Conservation (phyloP, 2,113 vertebrate species). For the Microcebus ravelobensis region DNA sequence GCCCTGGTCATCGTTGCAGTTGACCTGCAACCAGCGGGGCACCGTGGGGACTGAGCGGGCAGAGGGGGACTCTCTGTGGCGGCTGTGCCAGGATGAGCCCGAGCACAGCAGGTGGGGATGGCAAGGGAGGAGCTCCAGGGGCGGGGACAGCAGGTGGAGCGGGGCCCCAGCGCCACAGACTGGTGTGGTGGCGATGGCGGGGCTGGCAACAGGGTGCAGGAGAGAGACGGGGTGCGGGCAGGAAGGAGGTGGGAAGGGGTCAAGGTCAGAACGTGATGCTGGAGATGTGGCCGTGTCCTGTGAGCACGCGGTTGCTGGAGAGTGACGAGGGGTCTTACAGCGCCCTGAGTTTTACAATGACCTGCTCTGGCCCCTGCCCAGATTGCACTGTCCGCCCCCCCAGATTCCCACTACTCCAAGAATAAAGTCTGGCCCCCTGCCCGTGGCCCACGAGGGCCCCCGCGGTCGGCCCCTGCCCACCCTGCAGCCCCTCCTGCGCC, state of each 20-base stretch:
- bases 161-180: background rate
- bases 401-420: background rate
- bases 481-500: background rate
- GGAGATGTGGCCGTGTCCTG: background rate
- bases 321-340: too few species aligned
- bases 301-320: fast-evolving
- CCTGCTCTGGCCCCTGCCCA: background rate
- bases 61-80: too few species aligned
- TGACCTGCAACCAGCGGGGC: constrained; percentile 86
- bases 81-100: fast-evolving
- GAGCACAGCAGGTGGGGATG: background rate
- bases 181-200: fast-evolving
- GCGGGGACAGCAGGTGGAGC: background rate
- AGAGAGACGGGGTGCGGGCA: background rate
- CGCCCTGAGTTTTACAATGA: background rate
- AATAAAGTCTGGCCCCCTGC: background rate
- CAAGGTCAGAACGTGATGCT: background rate
- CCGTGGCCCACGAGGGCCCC: background rate
- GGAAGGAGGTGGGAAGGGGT: background rate
- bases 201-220: background rate
- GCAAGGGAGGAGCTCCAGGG: background rate
- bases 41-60: fast-evolving
- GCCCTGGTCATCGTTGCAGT: constrained; percentile 93
- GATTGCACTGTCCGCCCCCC: background rate
- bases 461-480: background rate